These are phyloP conservation scores for Acanthacorydalis orientalis DNA, from an alignment of 2,888 invertebrate genomes.

Conservation along the genomic window DNA sequence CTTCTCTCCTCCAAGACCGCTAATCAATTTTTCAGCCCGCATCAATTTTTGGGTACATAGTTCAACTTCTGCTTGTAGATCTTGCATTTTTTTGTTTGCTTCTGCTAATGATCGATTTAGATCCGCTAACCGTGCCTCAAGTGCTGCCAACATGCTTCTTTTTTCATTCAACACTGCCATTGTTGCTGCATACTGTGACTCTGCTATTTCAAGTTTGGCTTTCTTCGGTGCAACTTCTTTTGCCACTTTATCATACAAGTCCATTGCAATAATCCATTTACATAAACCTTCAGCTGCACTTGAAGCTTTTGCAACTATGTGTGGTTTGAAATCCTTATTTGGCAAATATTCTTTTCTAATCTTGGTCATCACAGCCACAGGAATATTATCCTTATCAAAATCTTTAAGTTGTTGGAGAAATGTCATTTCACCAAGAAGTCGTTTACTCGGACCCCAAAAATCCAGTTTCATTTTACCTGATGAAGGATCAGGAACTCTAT, in stretches of 20 bases:
- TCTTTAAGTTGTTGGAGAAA: slow-evolving; percentile 58
- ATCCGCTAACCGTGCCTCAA: slow-evolving; percentile 60
- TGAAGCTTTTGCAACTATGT: slow-evolving; percentile 72
- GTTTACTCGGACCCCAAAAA: slow-evolving; percentile 75
- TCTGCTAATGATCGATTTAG: slow-evolving; percentile 50
- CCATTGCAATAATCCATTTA: slow-evolving; percentile 83
- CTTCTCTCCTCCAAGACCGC: slow-evolving; percentile 78
- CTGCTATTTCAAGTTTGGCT: slow-evolving; percentile 60
- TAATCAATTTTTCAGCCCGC: slow-evolving; percentile 75
- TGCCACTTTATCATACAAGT: slow-evolving; percentile 71
- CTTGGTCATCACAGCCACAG: slow-evolving; percentile 50
- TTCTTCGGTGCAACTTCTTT: slow-evolving; percentile 77
- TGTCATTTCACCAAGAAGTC: slow-evolving; percentile 62
- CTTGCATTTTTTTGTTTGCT: slow-evolving; percentile 46
- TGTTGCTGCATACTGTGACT: slow-evolving; percentile 63
- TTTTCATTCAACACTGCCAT: slow-evolving; percentile 77
- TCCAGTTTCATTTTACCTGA: slow-evolving; percentile 55
- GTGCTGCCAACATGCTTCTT: slow-evolving; percentile 53
- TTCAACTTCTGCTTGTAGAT: slow-evolving; percentile 55
- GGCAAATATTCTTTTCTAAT: slow-evolving; percentile 58
- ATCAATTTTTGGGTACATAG: slow-evolving; percentile 69
- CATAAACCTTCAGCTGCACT: slow-evolving; percentile 88
- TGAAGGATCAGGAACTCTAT: slow-evolving; percentile 54
- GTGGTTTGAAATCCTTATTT: slow-evolving; percentile 63
- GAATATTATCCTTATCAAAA: slow-evolving; percentile 76